phyloP scores from a whole-genome alignment of 2,113 vertebrate species.

The Nyctereutes procyonoides region DNA sequence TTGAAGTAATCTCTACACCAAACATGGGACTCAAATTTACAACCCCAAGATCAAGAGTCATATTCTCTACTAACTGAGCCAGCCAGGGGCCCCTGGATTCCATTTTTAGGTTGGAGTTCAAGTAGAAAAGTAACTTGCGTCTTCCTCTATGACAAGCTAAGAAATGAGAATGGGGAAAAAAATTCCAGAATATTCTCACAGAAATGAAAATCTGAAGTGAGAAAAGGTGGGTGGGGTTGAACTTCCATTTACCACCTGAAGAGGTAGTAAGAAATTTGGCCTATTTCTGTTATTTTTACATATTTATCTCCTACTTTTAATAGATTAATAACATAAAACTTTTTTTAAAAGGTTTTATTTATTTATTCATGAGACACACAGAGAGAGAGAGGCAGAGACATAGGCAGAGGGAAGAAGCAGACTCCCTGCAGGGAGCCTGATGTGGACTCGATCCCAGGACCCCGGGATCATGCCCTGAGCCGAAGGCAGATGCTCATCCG shows the following conservation, averaged over 20 bases:
- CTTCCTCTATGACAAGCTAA: slow-evolving; percentile 29
- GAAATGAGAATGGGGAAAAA: not conserved
- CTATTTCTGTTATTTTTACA: not conserved
- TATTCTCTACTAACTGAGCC: not conserved
- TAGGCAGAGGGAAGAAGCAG: no score
- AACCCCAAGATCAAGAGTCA: not conserved
- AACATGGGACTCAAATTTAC: not conserved
- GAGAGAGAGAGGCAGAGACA: no score
- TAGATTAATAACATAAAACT: not conserved
- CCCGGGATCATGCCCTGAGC: no score
- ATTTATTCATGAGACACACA: no score
- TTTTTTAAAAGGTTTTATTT: no score
- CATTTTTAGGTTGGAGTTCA: not conserved
- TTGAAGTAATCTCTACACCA: not conserved
- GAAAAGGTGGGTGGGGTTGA: not conserved
- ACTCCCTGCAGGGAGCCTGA: no score
- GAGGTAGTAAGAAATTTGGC: not conserved
- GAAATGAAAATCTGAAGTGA: slow-evolving; percentile 8
- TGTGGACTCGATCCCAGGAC: no score
- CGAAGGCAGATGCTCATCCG: no score
- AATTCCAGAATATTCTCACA: slow-evolving; percentile 21
- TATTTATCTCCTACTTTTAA: not conserved
- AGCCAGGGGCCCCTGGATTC: not conserved
- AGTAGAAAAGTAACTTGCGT: not conserved
- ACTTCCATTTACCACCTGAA: slow-evolving; percentile 29